These are phyloP conservation scores for Malthinus flaveolus DNA, from an alignment of 2,888 invertebrate genomes.

Conservation along the genomic window DNA sequence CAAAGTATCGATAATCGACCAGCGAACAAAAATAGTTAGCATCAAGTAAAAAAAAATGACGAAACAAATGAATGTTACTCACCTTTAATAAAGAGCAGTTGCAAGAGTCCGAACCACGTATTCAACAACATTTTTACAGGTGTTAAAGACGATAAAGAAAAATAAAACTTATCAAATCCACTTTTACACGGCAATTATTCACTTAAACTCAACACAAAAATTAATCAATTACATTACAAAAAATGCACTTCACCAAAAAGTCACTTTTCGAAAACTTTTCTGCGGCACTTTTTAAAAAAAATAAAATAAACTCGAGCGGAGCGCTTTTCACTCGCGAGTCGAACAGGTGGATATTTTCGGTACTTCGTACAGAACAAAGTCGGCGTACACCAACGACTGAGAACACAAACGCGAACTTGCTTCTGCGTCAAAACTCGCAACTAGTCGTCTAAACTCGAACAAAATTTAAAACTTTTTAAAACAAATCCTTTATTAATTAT, in stretches of 20 bases:
- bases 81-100: slow-evolving; percentile 26
- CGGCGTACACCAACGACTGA: slow-evolving; percentile 19
- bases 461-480: not conserved
- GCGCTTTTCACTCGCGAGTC: slow-evolving; percentile 12
- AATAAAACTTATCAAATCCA: slow-evolving; percentile 5
- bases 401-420: slow-evolving; percentile 14
- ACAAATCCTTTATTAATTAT: no score
- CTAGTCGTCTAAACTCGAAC: not conserved
- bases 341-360: slow-evolving; percentile 17
- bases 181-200: slow-evolving; percentile 1
- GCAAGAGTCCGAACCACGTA: slow-evolving; percentile 24
- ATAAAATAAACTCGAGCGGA: not conserved
- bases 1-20: no score
- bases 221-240: not conserved
- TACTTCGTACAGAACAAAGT: slow-evolving; percentile 14
- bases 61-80: slow-evolving; percentile 3
- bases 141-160: slow-evolving; percentile 10
- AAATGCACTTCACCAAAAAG: not conserved
- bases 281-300: not conserved
- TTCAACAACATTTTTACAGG: slow-evolving; percentile 20
- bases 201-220: slow-evolving; percentile 11
- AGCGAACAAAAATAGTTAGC: not conserved
- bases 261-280: slow-evolving; percentile 10
- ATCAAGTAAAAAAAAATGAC: not conserved
- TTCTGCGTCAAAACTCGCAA: slow-evolving; percentile 1